These are phyloP conservation scores for Embidobia sp. DNA, from an alignment of 2,888 invertebrate species.

Conservation along the genomic window DNA sequence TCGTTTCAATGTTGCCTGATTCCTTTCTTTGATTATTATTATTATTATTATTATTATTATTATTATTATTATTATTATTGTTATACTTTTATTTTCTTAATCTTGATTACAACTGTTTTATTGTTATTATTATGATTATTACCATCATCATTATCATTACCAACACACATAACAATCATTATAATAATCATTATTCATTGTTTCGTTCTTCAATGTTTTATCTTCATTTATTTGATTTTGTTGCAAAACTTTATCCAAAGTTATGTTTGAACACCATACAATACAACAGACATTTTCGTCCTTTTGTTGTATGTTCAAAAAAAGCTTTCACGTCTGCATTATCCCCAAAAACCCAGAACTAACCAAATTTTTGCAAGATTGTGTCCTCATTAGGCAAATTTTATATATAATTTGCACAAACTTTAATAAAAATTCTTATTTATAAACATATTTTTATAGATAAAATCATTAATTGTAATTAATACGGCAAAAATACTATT, in stretches of 20 bases:
- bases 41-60: slow-evolving; percentile 82
- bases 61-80: slow-evolving; percentile 80
- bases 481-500: too few species aligned
- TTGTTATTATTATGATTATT: slow-evolving; percentile 82
- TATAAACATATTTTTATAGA: too few species aligned
- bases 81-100: slow-evolving; percentile 70
- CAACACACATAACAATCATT: slow-evolving; percentile 64
- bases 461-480: too few species aligned
- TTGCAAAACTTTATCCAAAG: slow-evolving; percentile 66
- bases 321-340: slow-evolving; percentile 65
- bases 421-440: too few species aligned
- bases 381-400: too few species aligned
- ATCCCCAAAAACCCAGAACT: too few species aligned
- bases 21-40: slow-evolving; percentile 82
- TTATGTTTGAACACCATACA: slow-evolving; percentile 69
- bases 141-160: slow-evolving; percentile 81
- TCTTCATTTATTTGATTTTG: background rate
- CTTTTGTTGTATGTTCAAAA: slow-evolving; percentile 67
- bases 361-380: background rate
- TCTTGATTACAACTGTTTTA: slow-evolving; percentile 82
- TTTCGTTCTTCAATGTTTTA: slow-evolving; percentile 18
- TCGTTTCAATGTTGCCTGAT: slow-evolving; percentile 84
- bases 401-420: too few species aligned
- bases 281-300: slow-evolving; percentile 70
- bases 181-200: slow-evolving; percentile 9